Evolutionary conservation across 2,797 vertebrate species (phyloP), one percentile per base, ranked within the genome.

Genomic region (Micromesistius poutassou): DNA sequence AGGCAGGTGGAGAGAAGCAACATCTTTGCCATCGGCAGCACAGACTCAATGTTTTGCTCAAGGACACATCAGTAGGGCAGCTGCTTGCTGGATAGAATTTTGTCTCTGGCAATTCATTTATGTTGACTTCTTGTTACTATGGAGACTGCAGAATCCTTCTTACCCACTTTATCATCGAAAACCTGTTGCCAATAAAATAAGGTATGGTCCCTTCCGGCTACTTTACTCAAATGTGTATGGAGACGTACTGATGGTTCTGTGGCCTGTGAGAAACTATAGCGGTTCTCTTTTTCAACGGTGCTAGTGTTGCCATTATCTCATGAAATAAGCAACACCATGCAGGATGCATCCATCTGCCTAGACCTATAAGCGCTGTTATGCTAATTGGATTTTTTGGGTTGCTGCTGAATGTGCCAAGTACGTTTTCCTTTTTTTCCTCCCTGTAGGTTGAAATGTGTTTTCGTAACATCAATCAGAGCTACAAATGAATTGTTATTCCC

Each of bases 331-430:
- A 35, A 81, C 62, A 80, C 74, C 71, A 13, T 62, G 77, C 78
- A 72, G 77, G 80, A 89, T 87, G 85, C 87, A 89, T 90, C 78
- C 85, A 4, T 81, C 75, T 88, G 76, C 84, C 83, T 40, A 80
- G 81, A 81, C 75, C 81, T 82, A 81, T 75, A 87, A 89, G 85
- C 84, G 83, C 77, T 77, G 78, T 82, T 82, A 72, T 77, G 74
- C 85, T 91, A 92, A 93, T 88, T 88, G 89, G 91, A 93, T 93
- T 91, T 91, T 89, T 85, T 90, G 88, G 89, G 91, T 88, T 92
- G 86, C 84, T 31, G 74, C 76, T 86, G 75, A 86, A 89, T 77
- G 71, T 89, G 89, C 85, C 78, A 77, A 79, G 83, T 72, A 89
- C 88, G 81, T 82, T 88, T 89, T 80, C 83, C 82, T 82, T 84